Evolutionary conservation across 2,797 vertebrate genomes (phyloP).

Genomic region (Galaxias olidus): DNA sequence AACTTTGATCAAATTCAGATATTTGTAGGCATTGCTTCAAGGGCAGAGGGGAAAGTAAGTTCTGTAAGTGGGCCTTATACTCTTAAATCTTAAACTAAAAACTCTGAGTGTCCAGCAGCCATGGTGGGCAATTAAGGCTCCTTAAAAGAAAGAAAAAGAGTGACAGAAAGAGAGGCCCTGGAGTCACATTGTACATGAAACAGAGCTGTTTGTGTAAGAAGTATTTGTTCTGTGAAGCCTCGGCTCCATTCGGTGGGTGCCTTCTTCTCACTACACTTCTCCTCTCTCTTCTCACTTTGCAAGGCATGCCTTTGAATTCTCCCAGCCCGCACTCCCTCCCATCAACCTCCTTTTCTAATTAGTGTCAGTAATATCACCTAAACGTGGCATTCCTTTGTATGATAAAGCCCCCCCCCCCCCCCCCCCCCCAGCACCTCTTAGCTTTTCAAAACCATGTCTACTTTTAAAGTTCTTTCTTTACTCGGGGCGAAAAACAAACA

Average conservation of each 20-base stretch:
- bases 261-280: constrained; percentile 33
- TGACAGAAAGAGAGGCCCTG: constrained; percentile 22
- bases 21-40: too few relatives aligned
- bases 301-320: constrained; percentile 28
- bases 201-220: constrained; percentile 27
- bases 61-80: too few relatives aligned
- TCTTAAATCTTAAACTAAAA: too few relatives aligned
- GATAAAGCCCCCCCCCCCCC: background rate
- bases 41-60: too few relatives aligned
- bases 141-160: constrained; percentile 16
- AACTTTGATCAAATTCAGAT: too few relatives aligned
- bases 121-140: constrained; percentile 40
- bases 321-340: constrained; percentile 17
- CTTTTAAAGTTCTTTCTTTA: constrained; percentile 7
- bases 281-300: constrained; percentile 32
- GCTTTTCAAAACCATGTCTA: constrained; percentile 7
- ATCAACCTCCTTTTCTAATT: constrained; percentile 33
- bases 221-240: constrained; percentile 25
- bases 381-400: constrained; percentile 20
- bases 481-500: constrained; percentile 23
- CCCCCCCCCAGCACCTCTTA: background rate
- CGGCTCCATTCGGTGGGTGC: constrained; percentile 28
- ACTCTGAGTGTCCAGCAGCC: constrained; percentile 51
- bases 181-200: constrained; percentile 48
- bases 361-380: constrained; percentile 33